Conservation (phyloP, 2,888 invertebrate species). For the Stegana nigrithorax region DNA sequence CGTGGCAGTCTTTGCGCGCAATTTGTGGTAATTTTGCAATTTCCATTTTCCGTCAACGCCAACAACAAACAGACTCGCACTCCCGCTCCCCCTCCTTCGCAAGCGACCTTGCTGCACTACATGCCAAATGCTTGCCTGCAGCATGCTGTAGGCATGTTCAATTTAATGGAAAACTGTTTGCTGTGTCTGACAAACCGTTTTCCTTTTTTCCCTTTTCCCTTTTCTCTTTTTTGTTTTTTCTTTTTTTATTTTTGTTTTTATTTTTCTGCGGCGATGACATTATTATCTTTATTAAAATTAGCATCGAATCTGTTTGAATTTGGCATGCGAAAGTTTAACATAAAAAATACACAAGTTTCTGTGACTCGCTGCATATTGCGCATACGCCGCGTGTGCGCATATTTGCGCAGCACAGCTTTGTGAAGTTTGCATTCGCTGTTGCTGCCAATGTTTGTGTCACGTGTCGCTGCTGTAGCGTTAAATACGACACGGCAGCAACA, state of each 20-base stretch:
- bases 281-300: no score
- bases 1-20: background rate
- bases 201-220: no score
- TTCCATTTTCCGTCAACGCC: conserved; percentile 15
- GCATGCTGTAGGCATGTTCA: conserved; percentile 38
- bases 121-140: background rate
- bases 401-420: no score
- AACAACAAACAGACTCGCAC: background rate
- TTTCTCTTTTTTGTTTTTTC: background rate
- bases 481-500: conserved; percentile 41
- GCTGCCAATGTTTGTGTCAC: conserved; percentile 43
- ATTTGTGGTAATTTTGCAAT: conserved; percentile 23
- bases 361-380: background rate
- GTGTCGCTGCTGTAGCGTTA: conserved; percentile 42
- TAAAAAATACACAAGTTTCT: no score
- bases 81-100: background rate
- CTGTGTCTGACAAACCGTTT: no score
- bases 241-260: background rate
- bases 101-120: background rate
- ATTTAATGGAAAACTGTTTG: conserved; percentile 48
- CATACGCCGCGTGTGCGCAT: background rate
- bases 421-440: background rate
- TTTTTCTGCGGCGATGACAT: no score
- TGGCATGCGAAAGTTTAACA: no score
- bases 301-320: no score